A percentile compares a stretch with the other conserved stretches of the same genome.
These are phyloP conservation scores for Neocloeon triangulifer DNA, from an alignment of 1,140 invertebrate species.

Conservation along the genomic window DNA sequence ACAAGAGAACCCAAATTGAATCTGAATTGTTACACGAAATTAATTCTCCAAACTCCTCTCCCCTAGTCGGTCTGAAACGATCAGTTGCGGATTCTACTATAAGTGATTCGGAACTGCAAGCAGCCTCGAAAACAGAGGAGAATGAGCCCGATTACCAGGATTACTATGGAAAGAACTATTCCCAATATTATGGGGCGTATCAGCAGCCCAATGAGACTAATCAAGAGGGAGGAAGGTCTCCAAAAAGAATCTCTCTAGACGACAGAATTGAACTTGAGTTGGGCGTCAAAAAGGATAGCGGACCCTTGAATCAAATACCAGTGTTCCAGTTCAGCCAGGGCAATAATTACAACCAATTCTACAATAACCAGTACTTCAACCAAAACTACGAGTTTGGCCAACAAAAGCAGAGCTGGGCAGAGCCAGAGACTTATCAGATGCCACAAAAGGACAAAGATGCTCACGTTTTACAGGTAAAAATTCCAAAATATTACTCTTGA, in stretches of 20 bases:
- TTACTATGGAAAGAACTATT: background rate
- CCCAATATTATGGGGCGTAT: background rate
- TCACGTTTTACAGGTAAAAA: no score
- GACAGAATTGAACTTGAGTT: slow-evolving; percentile 19
- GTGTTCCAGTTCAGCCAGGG: no score
- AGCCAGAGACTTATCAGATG: no score
- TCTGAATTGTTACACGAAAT: background rate
- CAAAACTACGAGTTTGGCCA: no score
- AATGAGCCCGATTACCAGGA: slow-evolving; percentile 1
- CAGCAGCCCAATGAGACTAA: no score
- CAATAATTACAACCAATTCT: no score
- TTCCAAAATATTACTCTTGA: no score
- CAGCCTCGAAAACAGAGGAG: slow-evolving; percentile 9
- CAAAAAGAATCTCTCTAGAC: slow-evolving; percentile 18
- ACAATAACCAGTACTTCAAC: no score
- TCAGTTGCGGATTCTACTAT: slow-evolving; percentile 24
- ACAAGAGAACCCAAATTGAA: background rate
- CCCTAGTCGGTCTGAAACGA: slow-evolving; percentile 14
- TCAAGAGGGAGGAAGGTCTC: no score
- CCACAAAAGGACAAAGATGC: no score
- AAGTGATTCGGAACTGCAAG: slow-evolving; percentile 20
- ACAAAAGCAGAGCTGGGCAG: no score
- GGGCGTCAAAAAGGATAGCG: slow-evolving; percentile 15
- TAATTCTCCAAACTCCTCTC: slow-evolving; percentile 5
- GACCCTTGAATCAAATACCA: no score